Percentiles rank a stretch among this genome's conserved stretches.
These are phyloP conservation scores for Bruchidius siliquastri DNA, from an alignment of 2,888 invertebrate species.

Conservation along the genomic window DNA sequence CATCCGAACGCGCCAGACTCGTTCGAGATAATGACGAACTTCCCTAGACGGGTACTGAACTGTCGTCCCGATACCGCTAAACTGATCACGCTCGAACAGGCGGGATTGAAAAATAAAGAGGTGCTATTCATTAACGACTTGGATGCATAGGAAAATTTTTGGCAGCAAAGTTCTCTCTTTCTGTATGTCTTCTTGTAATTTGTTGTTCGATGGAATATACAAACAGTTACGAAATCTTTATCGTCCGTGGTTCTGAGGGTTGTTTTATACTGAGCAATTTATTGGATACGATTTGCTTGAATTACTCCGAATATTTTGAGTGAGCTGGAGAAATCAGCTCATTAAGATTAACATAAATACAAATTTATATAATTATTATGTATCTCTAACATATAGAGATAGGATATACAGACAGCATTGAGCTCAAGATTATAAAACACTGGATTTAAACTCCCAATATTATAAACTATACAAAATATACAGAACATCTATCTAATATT, in stretches of 20 bases:
- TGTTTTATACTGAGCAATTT: not conserved
- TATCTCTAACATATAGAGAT: too few species aligned
- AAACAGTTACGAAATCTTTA: not conserved
- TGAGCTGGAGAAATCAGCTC: too few species aligned
- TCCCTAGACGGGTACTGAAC: conserved; percentile 79
- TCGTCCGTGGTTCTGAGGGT: not conserved
- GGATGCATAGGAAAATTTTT: conserved; percentile 59
- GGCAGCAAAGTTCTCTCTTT: conserved; percentile 5
- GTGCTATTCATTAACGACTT: conserved; percentile 92
- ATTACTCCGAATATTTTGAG: too few species aligned
- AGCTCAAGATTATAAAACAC: too few species aligned
- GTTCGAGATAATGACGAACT: conserved; percentile 94
- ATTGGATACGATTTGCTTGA: not conserved
- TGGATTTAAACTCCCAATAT: too few species aligned
- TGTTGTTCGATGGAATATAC: not conserved
- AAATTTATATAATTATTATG: too few species aligned
- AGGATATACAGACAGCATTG: too few species aligned
- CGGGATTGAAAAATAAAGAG: conserved; percentile 83
- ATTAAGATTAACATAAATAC: too few species aligned
- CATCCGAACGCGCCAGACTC: conserved; percentile 88
- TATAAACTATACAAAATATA: too few species aligned
- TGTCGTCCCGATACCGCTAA: conserved; percentile 53
- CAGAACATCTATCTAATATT: too few species aligned
- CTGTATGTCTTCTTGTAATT: conserved; percentile 1
- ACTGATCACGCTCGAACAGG: conserved; percentile 61